Conservation (phyloP, 2,113 vertebrate genomes). For the Rana temporaria region DNA sequence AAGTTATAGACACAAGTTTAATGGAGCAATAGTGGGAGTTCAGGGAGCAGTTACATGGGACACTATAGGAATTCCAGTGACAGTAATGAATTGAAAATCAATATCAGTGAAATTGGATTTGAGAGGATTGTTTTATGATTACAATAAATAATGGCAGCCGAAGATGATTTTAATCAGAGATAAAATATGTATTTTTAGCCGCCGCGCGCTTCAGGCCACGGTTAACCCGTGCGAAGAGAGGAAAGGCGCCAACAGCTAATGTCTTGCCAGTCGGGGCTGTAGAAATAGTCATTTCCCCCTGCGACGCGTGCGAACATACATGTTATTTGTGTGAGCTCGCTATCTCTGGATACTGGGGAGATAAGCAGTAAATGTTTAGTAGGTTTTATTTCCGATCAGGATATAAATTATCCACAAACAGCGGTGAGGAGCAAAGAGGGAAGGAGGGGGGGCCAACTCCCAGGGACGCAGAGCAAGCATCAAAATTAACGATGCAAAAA, state of each 20-base stretch:
- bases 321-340: slow-evolving; percentile 27
- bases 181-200: slow-evolving; percentile 49
- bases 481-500: slow-evolving; percentile 55
- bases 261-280: background rate
- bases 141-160: slow-evolving; percentile 47
- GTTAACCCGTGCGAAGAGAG: background rate
- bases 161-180: slow-evolving; percentile 44
- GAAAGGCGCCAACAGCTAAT: background rate
- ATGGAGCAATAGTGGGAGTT: slow-evolving; percentile 31
- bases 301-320: background rate
- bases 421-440: slow-evolving; percentile 1
- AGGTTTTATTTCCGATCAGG: slow-evolving; percentile 50
- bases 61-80: slow-evolving; percentile 42
- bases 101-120: slow-evolving; percentile 53
- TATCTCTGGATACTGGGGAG: slow-evolving; percentile 29
- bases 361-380: slow-evolving; percentile 43
- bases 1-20: slow-evolving; percentile 20
- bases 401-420: slow-evolving; percentile 55
- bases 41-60: slow-evolving; percentile 22
- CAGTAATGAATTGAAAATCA: slow-evolving; percentile 54
- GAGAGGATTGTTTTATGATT: slow-evolving; percentile 49
- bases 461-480: slow-evolving; percentile 50
- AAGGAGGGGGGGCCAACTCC: slow-evolving; percentile 9
- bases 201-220: background rate
- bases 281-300: background rate